Percentiles rank a stretch among this genome's conserved stretches.
These are phyloP conservation scores for Helobdella robusta DNA, from an alignment of 2,888 invertebrate species.

Conservation along the genomic window DNA sequence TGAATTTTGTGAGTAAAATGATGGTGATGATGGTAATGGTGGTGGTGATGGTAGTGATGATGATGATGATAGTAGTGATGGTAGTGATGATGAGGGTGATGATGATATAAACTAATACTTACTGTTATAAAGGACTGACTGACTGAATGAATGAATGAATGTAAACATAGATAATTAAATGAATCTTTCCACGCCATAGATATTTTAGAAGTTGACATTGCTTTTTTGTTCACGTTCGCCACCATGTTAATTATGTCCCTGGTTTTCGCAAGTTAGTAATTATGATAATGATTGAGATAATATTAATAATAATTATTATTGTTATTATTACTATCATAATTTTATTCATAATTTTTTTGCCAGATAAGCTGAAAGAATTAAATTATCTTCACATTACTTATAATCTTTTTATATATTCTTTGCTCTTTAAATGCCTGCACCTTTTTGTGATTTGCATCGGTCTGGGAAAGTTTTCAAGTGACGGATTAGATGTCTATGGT, in stretches of 20 bases:
- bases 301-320: too few relatives aligned
- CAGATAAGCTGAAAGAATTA: slow-evolving; percentile 55
- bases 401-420: slow-evolving; percentile 68
- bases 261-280: slow-evolving; percentile 26
- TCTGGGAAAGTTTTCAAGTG: slow-evolving; percentile 67
- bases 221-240: slow-evolving; percentile 64
- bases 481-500: slow-evolving; percentile 59
- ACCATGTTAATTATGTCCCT: slow-evolving; percentile 52
- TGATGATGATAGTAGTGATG: too few relatives aligned
- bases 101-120: too few relatives aligned
- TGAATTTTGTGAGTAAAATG: slow-evolving; percentile 71
- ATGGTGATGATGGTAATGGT: too few relatives aligned
- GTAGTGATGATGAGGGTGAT: too few relatives aligned
- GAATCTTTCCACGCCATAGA: slow-evolving; percentile 55
- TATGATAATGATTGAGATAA: too few relatives aligned
- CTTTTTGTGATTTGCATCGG: slow-evolving; percentile 62
- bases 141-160: slow-evolving; percentile 15
- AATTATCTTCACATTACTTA: slow-evolving; percentile 79
- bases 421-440: slow-evolving; percentile 61
- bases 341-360: not conserved
- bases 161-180: not conserved
- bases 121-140: too few relatives aligned
- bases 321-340: too few relatives aligned
- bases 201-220: slow-evolving; percentile 70
- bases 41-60: too few relatives aligned